Evolutionary conservation across 2,797 vertebrate genomes (phyloP).

Genomic region (Sebastes hubbsi): DNA sequence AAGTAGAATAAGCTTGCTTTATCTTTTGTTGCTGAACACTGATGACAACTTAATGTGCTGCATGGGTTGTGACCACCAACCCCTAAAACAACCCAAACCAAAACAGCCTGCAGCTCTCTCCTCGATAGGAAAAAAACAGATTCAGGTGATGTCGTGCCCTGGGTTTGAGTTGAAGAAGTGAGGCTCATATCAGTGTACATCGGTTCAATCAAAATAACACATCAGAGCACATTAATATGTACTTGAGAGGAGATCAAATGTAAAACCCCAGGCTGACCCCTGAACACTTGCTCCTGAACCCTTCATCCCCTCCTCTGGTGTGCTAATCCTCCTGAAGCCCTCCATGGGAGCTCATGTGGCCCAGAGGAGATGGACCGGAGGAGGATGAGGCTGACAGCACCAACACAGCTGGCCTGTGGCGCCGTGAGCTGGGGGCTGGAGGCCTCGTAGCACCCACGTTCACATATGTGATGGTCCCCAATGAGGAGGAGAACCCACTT

Average conservation of each 20-base stretch:
- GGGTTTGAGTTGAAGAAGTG: conserved; percentile 43
- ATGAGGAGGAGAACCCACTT: conserved; percentile 18
- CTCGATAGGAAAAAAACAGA: conserved; percentile 29
- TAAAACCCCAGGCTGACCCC: conserved; percentile 64
- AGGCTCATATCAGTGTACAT: conserved; percentile 36
- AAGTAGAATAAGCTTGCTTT: conserved; percentile 15
- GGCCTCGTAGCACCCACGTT: conserved; percentile 19
- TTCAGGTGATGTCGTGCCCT: conserved; percentile 43
- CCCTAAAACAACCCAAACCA: conserved; percentile 17
- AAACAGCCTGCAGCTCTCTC: conserved; percentile 46
- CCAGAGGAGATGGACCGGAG: conserved; percentile 68
- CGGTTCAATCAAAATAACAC: conserved; percentile 59
- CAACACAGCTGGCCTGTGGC: conserved; percentile 78
- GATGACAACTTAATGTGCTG: conserved; percentile 39
- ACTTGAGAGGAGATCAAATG: conserved; percentile 67
- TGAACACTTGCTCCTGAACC: conserved; percentile 72
- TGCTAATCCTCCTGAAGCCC: conserved; percentile 70
- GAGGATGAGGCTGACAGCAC: conserved; percentile 75
- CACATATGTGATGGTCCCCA: conserved; percentile 43
- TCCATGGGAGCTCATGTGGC: conserved; percentile 63
- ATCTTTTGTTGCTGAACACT: conserved; percentile 11
- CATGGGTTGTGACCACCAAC: conserved; percentile 33
- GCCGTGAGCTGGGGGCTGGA: conserved; percentile 18
- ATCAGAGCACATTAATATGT: conserved; percentile 57
- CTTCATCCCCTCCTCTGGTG: conserved; percentile 59